Base-by-base conservation (phyloP, 1,140 invertebrate genomes). In the Drosophila murphyi region DNA sequence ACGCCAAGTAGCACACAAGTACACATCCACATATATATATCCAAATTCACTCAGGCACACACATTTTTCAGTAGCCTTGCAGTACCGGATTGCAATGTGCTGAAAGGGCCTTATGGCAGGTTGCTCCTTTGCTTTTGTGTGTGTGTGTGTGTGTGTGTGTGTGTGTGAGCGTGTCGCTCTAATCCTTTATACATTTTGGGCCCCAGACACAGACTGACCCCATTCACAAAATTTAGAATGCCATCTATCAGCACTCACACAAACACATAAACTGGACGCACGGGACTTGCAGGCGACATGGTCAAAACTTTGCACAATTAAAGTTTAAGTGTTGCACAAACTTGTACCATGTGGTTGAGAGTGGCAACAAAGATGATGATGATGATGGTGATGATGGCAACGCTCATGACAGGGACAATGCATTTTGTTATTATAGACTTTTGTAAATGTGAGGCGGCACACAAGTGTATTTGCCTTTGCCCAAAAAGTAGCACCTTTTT, bases 311-410 rank as follows among this genome's bases (percentile, higher is more conserved):
- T 88, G 80, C 62, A 88, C 83, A 88, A 88, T 88, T 88, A 88
- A 88, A 88, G 85, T 88, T 88, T 88, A 88, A 88, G 83, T 88
- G 83, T 88, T 88, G 80, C 85, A 75, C 77, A 88, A 88, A 88
- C 83, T 88, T 88, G 68, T 74, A 67, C 67, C 85, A 61, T 69
- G 76, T 69, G 82, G 75, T 71, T 47, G 41, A 67, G 71, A 52
- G 54, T 37, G 32, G 45, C 29, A 37, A 50, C 70, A 47, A 57
- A 34, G 29, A 34, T 60, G 34, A 54, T 34, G 47, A 68, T 29
- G 28, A 45, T 32, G 34, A 50, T 51, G 34, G 31, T 45, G 67
- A 51, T 10, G 47, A 32, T 57, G 64, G 48, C 52, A 52, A 57
- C 32, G 45, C 55, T 48, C 62, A 37, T 69, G 71, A 55, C 56